A percentile compares a stretch with the other conserved stretches of the same genome.
phyloP scores from a whole-genome alignment of 2,113 vertebrate genomes.

The Serinus canaria region DNA sequence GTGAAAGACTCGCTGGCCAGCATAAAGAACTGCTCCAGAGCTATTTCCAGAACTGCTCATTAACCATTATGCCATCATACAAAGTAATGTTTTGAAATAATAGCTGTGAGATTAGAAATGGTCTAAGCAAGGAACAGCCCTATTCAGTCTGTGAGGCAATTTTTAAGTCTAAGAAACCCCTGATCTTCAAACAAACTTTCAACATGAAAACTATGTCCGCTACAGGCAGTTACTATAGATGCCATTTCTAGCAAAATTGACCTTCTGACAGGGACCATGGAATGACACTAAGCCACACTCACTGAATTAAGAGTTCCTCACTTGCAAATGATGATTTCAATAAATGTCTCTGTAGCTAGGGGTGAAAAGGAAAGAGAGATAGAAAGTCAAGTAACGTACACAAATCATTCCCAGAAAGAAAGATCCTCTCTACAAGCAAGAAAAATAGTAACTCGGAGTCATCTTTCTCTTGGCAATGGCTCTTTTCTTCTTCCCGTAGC shows the following conservation, averaged over 20 bases:
- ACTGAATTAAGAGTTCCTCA: background rate
- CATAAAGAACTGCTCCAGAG: background rate
- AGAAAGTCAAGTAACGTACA: background rate
- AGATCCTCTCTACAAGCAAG: background rate
- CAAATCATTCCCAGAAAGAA: background rate
- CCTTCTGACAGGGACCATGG: background rate
- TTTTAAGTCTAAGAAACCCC: background rate
- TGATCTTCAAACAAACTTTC: background rate
- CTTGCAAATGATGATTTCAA: background rate
- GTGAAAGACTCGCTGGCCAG: background rate
- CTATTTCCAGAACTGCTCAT: background rate
- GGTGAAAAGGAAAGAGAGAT: background rate
- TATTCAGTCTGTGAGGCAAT: background rate
- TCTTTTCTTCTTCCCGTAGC: background rate
- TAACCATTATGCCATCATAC: background rate
- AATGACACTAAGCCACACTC: background rate
- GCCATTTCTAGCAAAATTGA: background rate
- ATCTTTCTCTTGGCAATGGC: background rate
- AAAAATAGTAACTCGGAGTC: background rate
- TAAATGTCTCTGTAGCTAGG: background rate
- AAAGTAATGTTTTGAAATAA: background rate
- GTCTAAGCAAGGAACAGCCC: background rate
- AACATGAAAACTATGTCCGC: background rate
- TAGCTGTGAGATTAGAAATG: background rate
- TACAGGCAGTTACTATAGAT: background rate